Evolutionary conservation across 2,797 vertebrate genomes (phyloP).

Genomic region (Lutjanus campechanus): DNA sequence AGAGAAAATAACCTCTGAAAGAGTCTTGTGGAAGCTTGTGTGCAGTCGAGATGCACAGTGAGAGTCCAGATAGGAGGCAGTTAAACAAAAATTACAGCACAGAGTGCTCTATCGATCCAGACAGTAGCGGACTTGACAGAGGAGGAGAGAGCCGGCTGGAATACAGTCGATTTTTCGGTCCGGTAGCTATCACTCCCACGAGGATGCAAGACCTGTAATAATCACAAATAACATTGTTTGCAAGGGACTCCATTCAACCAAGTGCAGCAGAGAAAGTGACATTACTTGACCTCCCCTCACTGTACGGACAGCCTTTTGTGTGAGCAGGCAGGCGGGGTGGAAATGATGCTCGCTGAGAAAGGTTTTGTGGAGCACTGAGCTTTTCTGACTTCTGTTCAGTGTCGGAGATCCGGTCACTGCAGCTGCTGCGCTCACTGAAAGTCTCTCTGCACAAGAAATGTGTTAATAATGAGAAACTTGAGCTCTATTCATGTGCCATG

Average conservation of each 20-base stretch:
- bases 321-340: background rate
- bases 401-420: background rate
- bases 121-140: conserved; percentile 14
- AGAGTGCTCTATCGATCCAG: conserved; percentile 44
- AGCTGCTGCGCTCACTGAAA: background rate
- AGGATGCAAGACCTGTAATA: conserved; percentile 22
- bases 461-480: background rate
- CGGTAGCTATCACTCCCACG: conserved; percentile 34
- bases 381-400: background rate
- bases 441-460: background rate
- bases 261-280: conserved; percentile 34
- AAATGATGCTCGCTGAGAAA: background rate
- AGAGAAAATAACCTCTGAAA: background rate
- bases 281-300: conserved; percentile 10
- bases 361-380: background rate
- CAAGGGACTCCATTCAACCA: conserved; percentile 32
- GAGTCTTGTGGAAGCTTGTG: background rate
- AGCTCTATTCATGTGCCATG: background rate
- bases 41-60: background rate
- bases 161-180: conserved; percentile 38
- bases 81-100: conserved; percentile 47
- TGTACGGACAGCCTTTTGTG: background rate
- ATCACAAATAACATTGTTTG: conserved; percentile 55
- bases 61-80: conserved; percentile 24
- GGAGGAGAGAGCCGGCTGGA: conserved; percentile 13